Evolutionary conservation across 2,113 vertebrate species (phyloP), one percentile per base, ranked within the genome.

Genomic region (Elaphurus davidianus): DNA sequence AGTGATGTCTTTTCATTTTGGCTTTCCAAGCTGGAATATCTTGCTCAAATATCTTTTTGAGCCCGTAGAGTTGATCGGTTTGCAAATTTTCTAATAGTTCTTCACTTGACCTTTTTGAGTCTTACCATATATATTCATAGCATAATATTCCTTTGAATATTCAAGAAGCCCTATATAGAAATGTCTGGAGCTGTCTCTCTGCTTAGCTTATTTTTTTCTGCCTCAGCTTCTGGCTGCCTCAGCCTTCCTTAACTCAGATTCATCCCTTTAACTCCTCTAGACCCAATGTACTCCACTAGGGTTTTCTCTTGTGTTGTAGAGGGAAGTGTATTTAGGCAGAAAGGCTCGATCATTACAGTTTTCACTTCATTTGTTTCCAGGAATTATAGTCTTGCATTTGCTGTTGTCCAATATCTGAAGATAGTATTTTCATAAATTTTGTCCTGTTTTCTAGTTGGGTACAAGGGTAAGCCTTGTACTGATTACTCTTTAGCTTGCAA

Each of bases 121-220:
- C 50, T 97, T 16, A 47, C 1, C 21, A 3, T 85, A 54, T 78
- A 36, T 15, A 71, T 92, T 95, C 55, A 25, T 89, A 93, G 83
- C 17, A 88, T 79, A 54, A 15, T 62, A 85, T n/a, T 89, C n/a
- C 50, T 81, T 92, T 91, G 25, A 96, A 76, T 76, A 97, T 11
- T 85, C 11, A 81, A 27, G 27, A 90, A 59, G 8, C 13, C 27
- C 25, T 86, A 13, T 91, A 7, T 74, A 93, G 27, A 93, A 86
- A 89, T 95, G 82, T 93, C 62, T 97, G 40, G 1, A 98, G 88
- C 40, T 90, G 3, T 74, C 90, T 87, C 9, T 90, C 52, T 74
- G 30, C 60, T 93, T 88, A 84, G 30, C 27, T 88, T 55, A 74
- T 9, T 47, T 82, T 90, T 79, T 45, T 52, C 6, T 95, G 16